Evolutionary conservation across 2,113 vertebrate genomes (phyloP).

Genomic region (Nothobranchius kuhntae): DNA sequence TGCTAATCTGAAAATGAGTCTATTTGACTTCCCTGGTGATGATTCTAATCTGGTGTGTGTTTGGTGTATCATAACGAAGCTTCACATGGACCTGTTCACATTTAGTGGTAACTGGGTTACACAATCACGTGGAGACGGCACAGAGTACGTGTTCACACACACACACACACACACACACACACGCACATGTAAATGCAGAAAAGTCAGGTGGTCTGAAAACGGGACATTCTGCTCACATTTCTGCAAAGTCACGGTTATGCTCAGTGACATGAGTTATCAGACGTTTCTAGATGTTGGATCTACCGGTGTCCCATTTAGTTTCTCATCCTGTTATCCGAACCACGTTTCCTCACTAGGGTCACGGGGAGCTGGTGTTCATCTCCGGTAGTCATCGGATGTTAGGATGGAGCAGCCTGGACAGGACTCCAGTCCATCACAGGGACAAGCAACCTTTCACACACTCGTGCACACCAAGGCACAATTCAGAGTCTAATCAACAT

Average conservation of each 20-base stretch:
- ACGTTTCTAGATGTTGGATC: background rate
- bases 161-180: no score
- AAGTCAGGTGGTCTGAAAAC: background rate
- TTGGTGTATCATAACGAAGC: background rate
- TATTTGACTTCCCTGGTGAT: constrained; percentile 43
- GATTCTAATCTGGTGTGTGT: background rate
- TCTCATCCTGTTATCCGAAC: no score
- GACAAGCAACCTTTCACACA: no score
- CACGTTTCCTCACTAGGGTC: no score
- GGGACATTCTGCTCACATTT: background rate
- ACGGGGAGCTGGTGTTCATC: no score
- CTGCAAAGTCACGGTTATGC: background rate
- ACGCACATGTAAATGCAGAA: no score
- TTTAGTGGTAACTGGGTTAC: background rate
- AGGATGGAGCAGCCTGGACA: no score
- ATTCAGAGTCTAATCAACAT: no score
- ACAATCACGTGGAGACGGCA: background rate
- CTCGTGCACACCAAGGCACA: no score
- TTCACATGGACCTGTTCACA: background rate
- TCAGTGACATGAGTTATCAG: background rate
- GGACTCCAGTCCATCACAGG: no score
- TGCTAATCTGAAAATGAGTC: background rate
- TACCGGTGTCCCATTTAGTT: background rate
- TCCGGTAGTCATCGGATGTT: no score
- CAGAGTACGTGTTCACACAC: background rate